These are phyloP conservation scores for Tupiocoris notatus DNA, from an alignment of 2,888 invertebrate species.

Conservation along the genomic window DNA sequence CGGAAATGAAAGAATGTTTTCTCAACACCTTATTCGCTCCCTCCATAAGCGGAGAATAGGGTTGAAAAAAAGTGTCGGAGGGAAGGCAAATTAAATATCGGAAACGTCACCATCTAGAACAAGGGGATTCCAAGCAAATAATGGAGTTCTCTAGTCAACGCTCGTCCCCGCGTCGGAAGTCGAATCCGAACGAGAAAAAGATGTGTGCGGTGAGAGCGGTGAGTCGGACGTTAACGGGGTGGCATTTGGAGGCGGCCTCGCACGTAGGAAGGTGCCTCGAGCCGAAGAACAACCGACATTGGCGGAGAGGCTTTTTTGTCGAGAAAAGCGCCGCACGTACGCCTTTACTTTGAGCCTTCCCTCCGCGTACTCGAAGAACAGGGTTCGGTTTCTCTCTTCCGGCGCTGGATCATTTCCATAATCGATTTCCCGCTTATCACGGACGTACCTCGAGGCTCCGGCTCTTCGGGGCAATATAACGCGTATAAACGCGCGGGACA, in stretches of 20 bases:
- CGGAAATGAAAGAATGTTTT: too few relatives aligned
- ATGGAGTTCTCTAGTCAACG: slow-evolving; percentile 2
- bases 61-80: background rate
- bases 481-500: background rate
- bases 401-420: slow-evolving; percentile 12
- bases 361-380: background rate
- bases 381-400: background rate
- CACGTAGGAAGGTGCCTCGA: too few relatives aligned
- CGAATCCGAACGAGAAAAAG: background rate
- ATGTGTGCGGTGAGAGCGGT: background rate
- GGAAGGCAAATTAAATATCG: slow-evolving; percentile 21
- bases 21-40: too few relatives aligned
- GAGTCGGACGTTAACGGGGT: background rate
- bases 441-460: background rate
- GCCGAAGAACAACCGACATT: too few relatives aligned
- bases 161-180: background rate
- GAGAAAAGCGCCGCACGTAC: too few relatives aligned
- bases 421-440: slow-evolving; percentile 23
- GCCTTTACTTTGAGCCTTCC: too few relatives aligned
- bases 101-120: slow-evolving; percentile 2
- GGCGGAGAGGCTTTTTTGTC: too few relatives aligned
- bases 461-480: background rate
- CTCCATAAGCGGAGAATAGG: background rate
- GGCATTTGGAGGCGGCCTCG: too few relatives aligned
- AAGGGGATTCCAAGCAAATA: slow-evolving; percentile 17